Evolutionary conservation across 2,797 vertebrate genomes (phyloP), one percentile per base, ranked within the genome.

Genomic region (Falco peregrinus): DNA sequence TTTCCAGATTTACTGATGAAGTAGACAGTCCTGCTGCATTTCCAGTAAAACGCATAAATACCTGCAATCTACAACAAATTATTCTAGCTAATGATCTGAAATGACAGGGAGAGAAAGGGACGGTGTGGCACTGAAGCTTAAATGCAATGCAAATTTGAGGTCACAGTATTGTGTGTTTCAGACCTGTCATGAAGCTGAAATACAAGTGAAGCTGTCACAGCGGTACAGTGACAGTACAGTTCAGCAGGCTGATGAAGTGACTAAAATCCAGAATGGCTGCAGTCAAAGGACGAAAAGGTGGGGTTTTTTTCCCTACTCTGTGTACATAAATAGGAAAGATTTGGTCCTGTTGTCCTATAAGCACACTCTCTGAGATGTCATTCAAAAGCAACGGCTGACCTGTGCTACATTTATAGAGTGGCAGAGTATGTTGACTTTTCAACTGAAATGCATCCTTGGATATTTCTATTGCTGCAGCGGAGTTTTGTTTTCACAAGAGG

Each of bases 111-210:
- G 53, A 81, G 59, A 84, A 77, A 43, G 29, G 35, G 51, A 70
- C 37, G 22, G 59, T 39, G 39, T 41, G 77, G 43, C 18, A 26
- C 41, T 71, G 59, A 53, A 70, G 48, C 57, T 63, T 61, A 64
- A 95, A 86, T 0, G 3, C 0, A 0, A 89, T 71, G 77, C 21
- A 71, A 68, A 64, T 91, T 43, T 84, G 85, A 96, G 83, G 92
- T 77, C 91, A 95, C 25, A 28, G 7, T 61, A 76, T 77, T 82
- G 53, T 63, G 50, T 73, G 31, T 89, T 94, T 91, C 84, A 88
- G 63, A 86, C 65, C 56, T 94, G 92, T 53, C 79, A 86, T 9
- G 73, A 84, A 71, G 57, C 64, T 81, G 86, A 95, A 94, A 94
- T 50, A 51, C 63, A 77, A 91, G 57, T 51, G 82, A 96, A 93